Conservation (phyloP, 2,113 vertebrate genomes). For the Pardalotus punctatus region DNA sequence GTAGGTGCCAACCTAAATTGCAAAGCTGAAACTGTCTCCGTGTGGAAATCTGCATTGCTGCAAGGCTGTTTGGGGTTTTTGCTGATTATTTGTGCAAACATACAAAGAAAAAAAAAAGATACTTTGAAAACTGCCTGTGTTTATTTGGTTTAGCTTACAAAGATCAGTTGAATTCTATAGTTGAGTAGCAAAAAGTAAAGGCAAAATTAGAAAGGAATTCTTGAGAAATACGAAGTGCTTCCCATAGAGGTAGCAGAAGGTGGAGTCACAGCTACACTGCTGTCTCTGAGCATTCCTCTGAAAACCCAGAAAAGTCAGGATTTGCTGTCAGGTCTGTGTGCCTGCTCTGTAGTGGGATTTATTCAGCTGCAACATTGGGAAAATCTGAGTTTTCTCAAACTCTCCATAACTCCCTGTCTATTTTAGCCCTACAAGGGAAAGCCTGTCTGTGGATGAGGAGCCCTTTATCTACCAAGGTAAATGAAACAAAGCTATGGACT, state of each 20-base stretch:
- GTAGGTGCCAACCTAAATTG: background rate
- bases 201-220: background rate
- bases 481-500: background rate
- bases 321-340: background rate
- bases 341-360: background rate
- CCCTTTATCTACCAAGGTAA: background rate
- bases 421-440: background rate
- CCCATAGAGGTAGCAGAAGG: background rate
- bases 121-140: background rate
- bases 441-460: background rate
- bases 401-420: background rate
- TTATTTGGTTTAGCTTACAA: background rate
- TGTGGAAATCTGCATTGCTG: background rate
- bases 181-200: background rate
- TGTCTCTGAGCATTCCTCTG: background rate
- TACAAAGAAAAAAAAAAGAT: background rate
- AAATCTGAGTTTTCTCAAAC: background rate
- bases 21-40: background rate
- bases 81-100: background rate
- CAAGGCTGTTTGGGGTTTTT: background rate
- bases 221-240: background rate
- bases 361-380: background rate
- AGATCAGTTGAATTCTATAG: background rate
- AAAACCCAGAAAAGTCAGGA: background rate
- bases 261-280: accelerated